These are phyloP conservation scores for Acrossocheilus fasciatus DNA, from an alignment of 2,797 vertebrate species.

Conservation along the genomic window DNA sequence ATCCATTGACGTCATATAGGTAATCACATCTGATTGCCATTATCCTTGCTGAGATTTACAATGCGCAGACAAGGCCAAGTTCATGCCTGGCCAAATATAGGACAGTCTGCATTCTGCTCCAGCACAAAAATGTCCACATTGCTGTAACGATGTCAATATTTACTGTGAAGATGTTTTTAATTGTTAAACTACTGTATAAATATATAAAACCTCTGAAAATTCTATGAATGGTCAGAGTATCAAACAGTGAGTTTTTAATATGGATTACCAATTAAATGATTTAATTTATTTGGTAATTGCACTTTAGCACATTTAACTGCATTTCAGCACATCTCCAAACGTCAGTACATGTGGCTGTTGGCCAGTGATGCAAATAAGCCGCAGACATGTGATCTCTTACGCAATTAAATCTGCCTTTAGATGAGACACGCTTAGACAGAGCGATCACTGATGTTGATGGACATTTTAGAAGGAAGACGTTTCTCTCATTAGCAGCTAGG, in stretches of 20 bases:
- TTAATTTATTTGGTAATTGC: background rate
- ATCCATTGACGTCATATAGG: constrained; percentile 14
- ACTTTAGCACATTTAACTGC: background rate
- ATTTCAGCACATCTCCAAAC: background rate
- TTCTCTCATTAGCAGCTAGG: background rate
- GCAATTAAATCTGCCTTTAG: constrained; percentile 36
- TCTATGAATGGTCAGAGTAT: background rate
- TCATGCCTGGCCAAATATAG: background rate
- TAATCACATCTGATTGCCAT: constrained; percentile 27
- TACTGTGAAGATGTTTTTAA: background rate
- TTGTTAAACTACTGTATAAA: background rate
- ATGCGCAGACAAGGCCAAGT: background rate
- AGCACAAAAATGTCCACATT: background rate
- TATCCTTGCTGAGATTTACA: constrained; percentile 27
- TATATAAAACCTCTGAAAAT: background rate
- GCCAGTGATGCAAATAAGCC: constrained; percentile 35
- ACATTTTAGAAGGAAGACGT: background rate
- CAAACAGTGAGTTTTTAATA: background rate
- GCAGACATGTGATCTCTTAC: constrained; percentile 46
- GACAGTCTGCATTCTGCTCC: background rate
- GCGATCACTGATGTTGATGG: constrained; percentile 22
- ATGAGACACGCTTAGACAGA: constrained; percentile 1
- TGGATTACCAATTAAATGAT: background rate
- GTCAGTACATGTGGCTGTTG: constrained; percentile 21
- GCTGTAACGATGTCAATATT: background rate